phyloP scores from a whole-genome alignment of 2,888 invertebrate species.

The Eulithis prunata region DNA sequence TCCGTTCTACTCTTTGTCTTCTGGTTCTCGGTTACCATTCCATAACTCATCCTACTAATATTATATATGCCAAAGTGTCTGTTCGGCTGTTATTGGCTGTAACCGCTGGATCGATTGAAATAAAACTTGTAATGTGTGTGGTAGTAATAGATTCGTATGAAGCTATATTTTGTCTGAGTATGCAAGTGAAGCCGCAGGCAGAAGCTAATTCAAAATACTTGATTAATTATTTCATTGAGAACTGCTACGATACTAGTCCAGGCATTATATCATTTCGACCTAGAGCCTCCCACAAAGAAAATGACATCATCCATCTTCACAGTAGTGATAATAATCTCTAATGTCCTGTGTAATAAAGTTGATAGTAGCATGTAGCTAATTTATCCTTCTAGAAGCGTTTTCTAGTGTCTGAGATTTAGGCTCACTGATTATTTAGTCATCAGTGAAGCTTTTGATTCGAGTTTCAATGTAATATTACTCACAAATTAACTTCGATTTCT shows the following conservation, averaged over 20 bases:
- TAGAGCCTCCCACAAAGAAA: conserved; percentile 29
- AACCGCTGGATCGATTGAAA: no score
- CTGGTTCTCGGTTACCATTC: no score
- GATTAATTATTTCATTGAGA: conserved; percentile 12
- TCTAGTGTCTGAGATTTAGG: conserved; percentile 13
- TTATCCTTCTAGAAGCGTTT: conserved; percentile 8
- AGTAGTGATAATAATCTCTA: conserved; percentile 9
- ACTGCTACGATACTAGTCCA: conserved; percentile 22
- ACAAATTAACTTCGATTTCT: no score
- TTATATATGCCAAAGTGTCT: no score
- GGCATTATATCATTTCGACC: conserved; percentile 19
- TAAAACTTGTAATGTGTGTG: no score
- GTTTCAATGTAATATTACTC: neutral
- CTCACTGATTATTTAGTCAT: conserved; percentile 6
- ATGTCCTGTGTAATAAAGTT: neutral
- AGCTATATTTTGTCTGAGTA: no score
- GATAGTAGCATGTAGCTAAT: neutral
- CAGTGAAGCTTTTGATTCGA: conserved; percentile 6
- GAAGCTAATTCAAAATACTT: no score
- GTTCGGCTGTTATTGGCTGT: no score
- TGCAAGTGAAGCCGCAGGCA: no score
- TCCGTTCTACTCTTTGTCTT: no score
- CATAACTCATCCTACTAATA: no score
- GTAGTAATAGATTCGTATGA: no score
- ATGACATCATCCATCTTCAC: conserved; percentile 30